These are phyloP conservation scores for Premnoplex brunnescens DNA, from an alignment of 2,797 vertebrate genomes.

Conservation along the genomic window DNA sequence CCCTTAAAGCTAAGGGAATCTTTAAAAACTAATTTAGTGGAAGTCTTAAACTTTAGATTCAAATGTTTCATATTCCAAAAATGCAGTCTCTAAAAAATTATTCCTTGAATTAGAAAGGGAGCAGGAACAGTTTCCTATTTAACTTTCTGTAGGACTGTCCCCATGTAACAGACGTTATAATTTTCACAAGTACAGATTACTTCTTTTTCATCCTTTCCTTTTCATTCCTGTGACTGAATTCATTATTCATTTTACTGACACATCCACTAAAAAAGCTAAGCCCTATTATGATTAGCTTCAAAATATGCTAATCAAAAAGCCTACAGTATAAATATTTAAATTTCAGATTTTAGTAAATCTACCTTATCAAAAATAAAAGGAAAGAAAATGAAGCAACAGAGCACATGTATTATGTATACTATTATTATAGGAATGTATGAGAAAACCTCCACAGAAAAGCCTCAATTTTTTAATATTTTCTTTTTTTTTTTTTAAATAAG, in stretches of 20 bases:
- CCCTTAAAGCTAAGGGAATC: neutral
- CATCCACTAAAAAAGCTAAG: constrained; percentile 10
- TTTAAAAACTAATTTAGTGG: neutral
- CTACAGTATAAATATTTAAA: constrained; percentile 53
- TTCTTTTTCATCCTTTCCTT: neutral
- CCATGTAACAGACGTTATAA: neutral
- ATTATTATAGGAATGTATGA: neutral
- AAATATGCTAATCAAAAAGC: constrained; percentile 41
- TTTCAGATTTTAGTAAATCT: constrained; percentile 39
- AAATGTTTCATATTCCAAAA: neutral
- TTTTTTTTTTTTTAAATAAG: neutral
- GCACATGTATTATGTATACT: neutral
- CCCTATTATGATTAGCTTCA: constrained; percentile 32
- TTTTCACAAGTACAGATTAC: neutral
- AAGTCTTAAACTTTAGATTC: neutral
- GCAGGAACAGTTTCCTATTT: neutral
- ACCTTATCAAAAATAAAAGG: neutral
- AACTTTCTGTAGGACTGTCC: neutral
- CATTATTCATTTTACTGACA: constrained; percentile 35
- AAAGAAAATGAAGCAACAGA: constrained; percentile 4
- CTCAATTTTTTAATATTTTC: neutral
- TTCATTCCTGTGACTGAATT: constrained; percentile 7
- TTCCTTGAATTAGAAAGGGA: neutral
- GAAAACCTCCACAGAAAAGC: neutral
- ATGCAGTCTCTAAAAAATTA: neutral